These are phyloP conservation scores for Meloidogyne hapla DNA, from an alignment of 1,140 invertebrate species.

Conservation along the genomic window DNA sequence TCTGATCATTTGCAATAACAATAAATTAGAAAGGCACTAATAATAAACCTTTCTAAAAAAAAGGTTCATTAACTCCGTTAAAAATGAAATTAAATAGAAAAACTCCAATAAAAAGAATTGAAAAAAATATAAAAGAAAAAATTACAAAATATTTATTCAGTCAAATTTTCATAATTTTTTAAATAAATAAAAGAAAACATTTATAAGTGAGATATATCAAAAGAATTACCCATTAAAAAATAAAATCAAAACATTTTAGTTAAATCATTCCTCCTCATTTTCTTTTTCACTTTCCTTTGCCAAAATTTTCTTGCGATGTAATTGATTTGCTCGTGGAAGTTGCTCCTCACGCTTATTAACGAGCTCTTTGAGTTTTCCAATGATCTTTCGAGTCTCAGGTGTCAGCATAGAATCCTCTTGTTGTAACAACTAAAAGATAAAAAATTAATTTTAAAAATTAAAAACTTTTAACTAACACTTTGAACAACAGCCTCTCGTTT, in stretches of 20 bases:
- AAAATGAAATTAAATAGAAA: too few relatives aligned
- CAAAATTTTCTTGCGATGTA: neutral
- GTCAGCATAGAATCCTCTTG: slow-evolving; percentile 18
- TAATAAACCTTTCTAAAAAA: too few relatives aligned
- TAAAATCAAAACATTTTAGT: neutral
- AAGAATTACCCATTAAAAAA: neutral
- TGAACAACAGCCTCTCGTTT: slow-evolving; percentile 1
- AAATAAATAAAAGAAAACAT: too few relatives aligned
- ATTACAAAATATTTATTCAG: too few relatives aligned
- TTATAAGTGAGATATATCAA: too few relatives aligned
- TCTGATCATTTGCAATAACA: too few relatives aligned
- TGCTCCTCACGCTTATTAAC: neutral
- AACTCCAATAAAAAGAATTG: too few relatives aligned
- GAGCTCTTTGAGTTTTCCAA: slow-evolving; percentile 7
- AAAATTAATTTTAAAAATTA: neutral
- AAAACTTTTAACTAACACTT: neutral
- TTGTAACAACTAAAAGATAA: slow-evolving; percentile 15
- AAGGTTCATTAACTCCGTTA: too few relatives aligned
- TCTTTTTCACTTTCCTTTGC: neutral
- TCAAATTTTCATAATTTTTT: too few relatives aligned
- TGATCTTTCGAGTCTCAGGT: slow-evolving; percentile 4
- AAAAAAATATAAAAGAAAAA: too few relatives aligned
- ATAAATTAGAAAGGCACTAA: too few relatives aligned
- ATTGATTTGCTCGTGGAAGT: slow-evolving; percentile 1
- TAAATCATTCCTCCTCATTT: neutral